Evolutionary conservation across 2,797 vertebrate genomes (phyloP), one percentile per base, ranked within the genome.

Genomic region (Pseudochirops corinnae): DNA sequence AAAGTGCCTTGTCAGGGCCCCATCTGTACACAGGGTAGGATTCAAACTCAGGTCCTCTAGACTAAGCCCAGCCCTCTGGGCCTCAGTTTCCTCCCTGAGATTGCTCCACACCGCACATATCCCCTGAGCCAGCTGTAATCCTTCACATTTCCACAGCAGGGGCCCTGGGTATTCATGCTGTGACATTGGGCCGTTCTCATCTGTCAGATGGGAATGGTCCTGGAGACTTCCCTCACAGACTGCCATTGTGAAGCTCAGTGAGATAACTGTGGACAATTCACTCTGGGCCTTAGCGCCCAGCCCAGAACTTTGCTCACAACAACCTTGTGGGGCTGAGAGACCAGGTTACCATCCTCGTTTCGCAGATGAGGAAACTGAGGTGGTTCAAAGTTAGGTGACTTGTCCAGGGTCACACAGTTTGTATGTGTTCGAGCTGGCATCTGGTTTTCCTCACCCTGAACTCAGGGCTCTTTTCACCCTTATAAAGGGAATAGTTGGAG

Each of bases 51-150:
- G 67, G 60, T 16, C n/a, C 92, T 24, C 1, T 29, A 28, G n/a
- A 60, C 91, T 96, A 31, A 39, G 46, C 31, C 31, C 87, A n/a
- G 90, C 11, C 1, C 13, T 58, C 28, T 33, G 31, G 31, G 29
- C 94, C 95, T 98, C 94, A 94, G 96, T 96, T 96, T 96, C 97
- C 91, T 91, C 91, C 55, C 0, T 29, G 52, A 67, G 52, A n/a
- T 1, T 5, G 9, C 92, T 1, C 50, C 46, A n/a, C 21, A 6
- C 21, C 4, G 94, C 50, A 92, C 0, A 0, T 0, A 0, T 74
- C 74, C 82, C 28, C 94, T 16, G 55, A 52, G n/a, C 14, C 7
- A 14, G 18, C 67, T n/a, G 29, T 5, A 7, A 74, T n/a, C 6
- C 7, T n/a, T 39, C 16, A n/a, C 62, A n/a, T 74, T n/a, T 39